Evolutionary conservation across 1,140 invertebrate genomes (phyloP).

Genomic region (Zophobas morio): DNA sequence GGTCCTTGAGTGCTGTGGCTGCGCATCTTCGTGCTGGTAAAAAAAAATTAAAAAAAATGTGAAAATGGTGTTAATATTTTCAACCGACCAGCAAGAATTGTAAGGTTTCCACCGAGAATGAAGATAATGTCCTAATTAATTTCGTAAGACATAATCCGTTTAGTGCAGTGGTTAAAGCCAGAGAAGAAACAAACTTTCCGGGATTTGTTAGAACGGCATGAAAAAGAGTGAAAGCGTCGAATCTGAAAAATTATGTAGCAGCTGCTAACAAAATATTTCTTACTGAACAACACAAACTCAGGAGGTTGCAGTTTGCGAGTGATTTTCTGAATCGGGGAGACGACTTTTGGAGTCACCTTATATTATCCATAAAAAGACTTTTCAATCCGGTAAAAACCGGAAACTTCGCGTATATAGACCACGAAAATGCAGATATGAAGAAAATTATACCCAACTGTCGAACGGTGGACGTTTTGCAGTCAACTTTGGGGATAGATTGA

Average conservation of each 20-base stretch:
- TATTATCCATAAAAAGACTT: background rate
- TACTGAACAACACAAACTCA: background rate
- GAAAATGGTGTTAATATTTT: too few relatives aligned
- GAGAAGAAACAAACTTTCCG: slow-evolving; percentile 2
- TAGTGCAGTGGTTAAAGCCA: background rate
- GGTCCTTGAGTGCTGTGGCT: too few relatives aligned
- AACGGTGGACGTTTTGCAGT: background rate
- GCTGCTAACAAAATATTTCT: background rate
- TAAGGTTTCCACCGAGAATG: background rate
- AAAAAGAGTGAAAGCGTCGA: background rate
- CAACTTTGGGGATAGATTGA: background rate
- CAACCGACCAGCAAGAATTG: too few relatives aligned
- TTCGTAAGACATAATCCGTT: background rate
- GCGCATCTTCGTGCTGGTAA: too few relatives aligned
- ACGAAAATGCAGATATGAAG: background rate
- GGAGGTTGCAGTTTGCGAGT: background rate
- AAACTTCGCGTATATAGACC: background rate
- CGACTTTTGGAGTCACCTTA: background rate
- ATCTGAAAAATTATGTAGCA: background rate
- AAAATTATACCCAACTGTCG: background rate
- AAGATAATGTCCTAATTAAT: background rate
- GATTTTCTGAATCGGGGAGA: background rate
- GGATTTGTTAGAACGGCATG: background rate
- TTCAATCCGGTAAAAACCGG: background rate
- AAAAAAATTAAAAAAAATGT: too few relatives aligned